These are phyloP conservation scores for Drosophila orena DNA, from an alignment of 1,140 invertebrate genomes.

Conservation along the genomic window DNA sequence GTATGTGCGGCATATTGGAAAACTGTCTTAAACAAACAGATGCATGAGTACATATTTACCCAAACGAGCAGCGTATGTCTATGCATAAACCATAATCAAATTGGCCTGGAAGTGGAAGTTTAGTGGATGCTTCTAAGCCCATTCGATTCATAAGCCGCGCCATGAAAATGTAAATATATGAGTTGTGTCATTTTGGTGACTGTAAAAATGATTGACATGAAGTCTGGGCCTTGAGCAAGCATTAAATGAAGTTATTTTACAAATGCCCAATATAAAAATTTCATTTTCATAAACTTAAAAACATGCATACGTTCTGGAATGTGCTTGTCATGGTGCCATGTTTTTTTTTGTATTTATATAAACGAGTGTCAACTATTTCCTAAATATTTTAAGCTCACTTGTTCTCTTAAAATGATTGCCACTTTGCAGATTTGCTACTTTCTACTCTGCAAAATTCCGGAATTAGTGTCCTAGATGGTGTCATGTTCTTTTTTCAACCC, in stretches of 20 bases:
- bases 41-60: slow-evolving; percentile 1
- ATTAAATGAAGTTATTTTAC: neutral
- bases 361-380: neutral
- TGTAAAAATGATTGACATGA: neutral
- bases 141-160: slow-evolving; percentile 4
- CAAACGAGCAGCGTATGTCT: neutral
- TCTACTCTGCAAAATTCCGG: neutral
- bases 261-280: neutral
- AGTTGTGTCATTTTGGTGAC: neutral
- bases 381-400: neutral
- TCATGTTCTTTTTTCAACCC: slow-evolving; percentile 14
- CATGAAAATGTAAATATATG: slow-evolving; percentile 4
- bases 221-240: neutral
- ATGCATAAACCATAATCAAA: slow-evolving; percentile 35
- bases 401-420: slow-evolving; percentile 1
- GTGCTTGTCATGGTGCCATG: too few species aligned
- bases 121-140: slow-evolving; percentile 5
- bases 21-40: slow-evolving; percentile 22
- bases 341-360: too few species aligned
- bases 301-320: too few species aligned
- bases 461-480: slow-evolving; percentile 14
- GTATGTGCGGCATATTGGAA: slow-evolving; percentile 18
- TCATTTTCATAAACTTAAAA: too few species aligned
- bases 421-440: slow-evolving; percentile 7
- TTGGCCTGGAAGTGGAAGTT: slow-evolving; percentile 19